A percentile compares a stretch with the other conserved stretches of the same genome.
Conservation (phyloP, 2,113 vertebrate species). For the Rhabdomys dilectus region DNA sequence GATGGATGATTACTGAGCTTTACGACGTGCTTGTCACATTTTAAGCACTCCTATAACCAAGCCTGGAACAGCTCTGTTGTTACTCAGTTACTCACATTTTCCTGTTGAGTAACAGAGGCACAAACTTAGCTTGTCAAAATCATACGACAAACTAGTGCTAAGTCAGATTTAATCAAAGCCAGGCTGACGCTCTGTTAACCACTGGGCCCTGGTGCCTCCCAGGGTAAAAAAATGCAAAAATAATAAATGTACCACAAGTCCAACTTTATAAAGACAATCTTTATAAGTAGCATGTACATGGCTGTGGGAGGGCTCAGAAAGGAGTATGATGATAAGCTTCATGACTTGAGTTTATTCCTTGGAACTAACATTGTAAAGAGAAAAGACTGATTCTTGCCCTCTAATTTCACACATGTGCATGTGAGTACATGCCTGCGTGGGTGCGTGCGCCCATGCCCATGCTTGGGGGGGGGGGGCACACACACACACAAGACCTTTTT, state of each 20-base stretch:
- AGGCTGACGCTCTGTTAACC: not conserved
- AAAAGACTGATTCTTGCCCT: not conserved
- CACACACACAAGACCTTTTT: too few species aligned
- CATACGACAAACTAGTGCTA: not conserved
- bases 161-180: constrained; percentile 42
- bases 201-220: not conserved
- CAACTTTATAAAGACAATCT: not conserved
- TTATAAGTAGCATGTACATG: not conserved
- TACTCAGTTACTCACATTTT: not conserved
- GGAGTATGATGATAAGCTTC: not conserved
- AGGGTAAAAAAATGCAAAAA: not conserved
- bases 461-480: too few species aligned
- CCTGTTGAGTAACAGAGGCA: constrained; percentile 19
- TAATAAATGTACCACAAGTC: not conserved
- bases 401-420: not conserved
- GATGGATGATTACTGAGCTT: constrained; percentile 22
- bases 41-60: constrained; percentile 40
- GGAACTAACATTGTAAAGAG: not conserved
- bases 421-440: not conserved
- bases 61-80: not conserved
- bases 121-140: not conserved
- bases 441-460: too few species aligned
- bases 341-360: not conserved
- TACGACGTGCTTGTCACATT: not conserved
- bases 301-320: not conserved